Percentiles rank a stretch among this genome's conserved stretches.
phyloP scores from a whole-genome alignment of 1,140 invertebrate genomes.

The Araneus ventricosus region DNA sequence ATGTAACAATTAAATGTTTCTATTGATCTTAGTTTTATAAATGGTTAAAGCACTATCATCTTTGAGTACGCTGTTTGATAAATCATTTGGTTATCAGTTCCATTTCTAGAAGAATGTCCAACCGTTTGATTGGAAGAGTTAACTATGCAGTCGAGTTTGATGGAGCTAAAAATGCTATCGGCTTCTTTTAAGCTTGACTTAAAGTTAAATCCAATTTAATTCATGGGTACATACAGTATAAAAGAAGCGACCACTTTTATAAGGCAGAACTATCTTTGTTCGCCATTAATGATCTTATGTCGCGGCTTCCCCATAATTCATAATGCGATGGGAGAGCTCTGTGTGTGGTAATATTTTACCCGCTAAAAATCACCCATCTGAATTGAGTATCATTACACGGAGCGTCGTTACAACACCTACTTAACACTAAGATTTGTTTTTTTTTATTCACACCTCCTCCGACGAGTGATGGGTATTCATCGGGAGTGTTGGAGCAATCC shows the following conservation, averaged over 20 bases:
- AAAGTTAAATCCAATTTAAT: constrained; percentile 16
- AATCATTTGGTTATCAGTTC: no score
- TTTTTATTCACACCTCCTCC: background rate
- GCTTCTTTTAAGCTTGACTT: background rate
- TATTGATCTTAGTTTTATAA: no score
- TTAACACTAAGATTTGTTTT: constrained; percentile 38
- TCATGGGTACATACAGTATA: background rate
- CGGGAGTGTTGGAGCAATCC: constrained; percentile 6
- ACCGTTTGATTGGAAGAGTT: no score
- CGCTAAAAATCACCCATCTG: constrained; percentile 33
- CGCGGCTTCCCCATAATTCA: background rate
- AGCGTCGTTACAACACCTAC: constrained; percentile 35
- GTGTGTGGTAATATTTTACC: constrained; percentile 37
- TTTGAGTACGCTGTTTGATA: no score
- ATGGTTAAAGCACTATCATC: no score
- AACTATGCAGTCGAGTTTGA: background rate
- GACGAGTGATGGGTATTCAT: constrained; percentile 4
- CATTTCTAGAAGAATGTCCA: no score
- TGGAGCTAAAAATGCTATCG: background rate
- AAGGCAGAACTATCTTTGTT: background rate
- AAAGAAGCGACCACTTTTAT: background rate
- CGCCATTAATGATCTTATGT: background rate
- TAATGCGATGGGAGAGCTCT: background rate
- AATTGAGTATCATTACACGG: constrained; percentile 31
- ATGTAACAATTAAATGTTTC: no score